A percentile compares a stretch with the other conserved stretches of the same genome.
Evolutionary conservation across 2,797 vertebrate genomes (phyloP).

Genomic region (Peromyscus aztecus): DNA sequence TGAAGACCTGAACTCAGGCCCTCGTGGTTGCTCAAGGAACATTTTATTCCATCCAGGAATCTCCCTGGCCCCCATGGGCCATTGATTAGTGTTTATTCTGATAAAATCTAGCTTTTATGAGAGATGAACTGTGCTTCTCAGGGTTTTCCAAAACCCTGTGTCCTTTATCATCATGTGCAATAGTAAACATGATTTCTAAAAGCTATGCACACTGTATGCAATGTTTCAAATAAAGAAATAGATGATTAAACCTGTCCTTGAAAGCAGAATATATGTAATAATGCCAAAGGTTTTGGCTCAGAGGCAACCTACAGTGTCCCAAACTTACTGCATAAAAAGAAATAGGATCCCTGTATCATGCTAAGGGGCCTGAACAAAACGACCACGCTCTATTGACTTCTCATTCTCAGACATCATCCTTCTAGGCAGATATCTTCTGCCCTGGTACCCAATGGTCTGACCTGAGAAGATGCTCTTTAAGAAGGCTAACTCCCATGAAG

Average conservation of each 20-base stretch:
- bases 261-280: not conserved
- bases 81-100: not conserved
- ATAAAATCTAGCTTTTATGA: not conserved
- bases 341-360: fast-evolving
- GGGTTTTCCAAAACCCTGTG: fast-evolving
- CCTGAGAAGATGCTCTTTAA: not conserved
- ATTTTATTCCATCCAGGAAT: not conserved
- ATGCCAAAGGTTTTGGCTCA: fast-evolving
- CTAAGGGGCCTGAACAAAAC: not conserved
- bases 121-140: not conserved
- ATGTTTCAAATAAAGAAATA: not conserved
- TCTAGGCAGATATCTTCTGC: too few species aligned
- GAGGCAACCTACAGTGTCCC: not conserved
- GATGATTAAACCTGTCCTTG: not conserved
- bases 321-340: not conserved
- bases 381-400: fast-evolving
- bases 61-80: fast-evolving
- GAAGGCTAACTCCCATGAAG: fast-evolving
- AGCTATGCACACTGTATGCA: fast-evolving
- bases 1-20: not conserved
- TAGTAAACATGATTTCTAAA: not conserved
- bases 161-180: fast-evolving
- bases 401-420: not conserved
- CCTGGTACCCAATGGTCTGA: fast-evolving
- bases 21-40: fast-evolving